Base-by-base conservation (phyloP, 2,113 vertebrate species). In the Myiagra hebetior region DNA sequence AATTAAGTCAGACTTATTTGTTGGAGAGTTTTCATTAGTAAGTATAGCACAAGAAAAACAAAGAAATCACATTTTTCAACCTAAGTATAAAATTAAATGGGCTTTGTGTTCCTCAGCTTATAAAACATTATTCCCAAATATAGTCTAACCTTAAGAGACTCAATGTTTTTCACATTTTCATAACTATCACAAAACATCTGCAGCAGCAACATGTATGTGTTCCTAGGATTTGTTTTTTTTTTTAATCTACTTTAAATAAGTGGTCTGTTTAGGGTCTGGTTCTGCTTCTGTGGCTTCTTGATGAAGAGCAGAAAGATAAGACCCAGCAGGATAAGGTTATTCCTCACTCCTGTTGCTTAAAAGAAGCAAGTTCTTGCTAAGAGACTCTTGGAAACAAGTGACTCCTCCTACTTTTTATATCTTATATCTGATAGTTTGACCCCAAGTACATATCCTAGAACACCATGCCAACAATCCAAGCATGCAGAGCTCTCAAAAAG, bases 321-420 rank as follows among this genome's bases (percentile, higher is more conserved):
- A 73, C 7, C 6, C 31, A 60, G 22, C 5, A 72, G 0, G 1
- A 33, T 14, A 42, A 62, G 75, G 4, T 41, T 52, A 41, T 59
- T 91, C 11, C 26, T 57, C 3, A 33, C 53, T 83, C 69, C 26
- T 91, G 4, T 52, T 79, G 23, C 33, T 65, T 52, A 26, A 85
- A 68, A 35, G 18, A 47, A 95, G 11, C 4, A 47, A 67, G 16
- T n/a, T 15, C 15, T 87, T 85, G 18, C 18, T 24, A 33, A 47
- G 14, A 69, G 13, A 46, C 17, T 59, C 67, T 13, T 60, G 26
- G 13, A 65, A 86, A 62, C 28, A 91, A 70, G 9, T 30, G 27
- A 74, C 5, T 41, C 14, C 35, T 85, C 27, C 60, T 75, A 19
- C 7, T 79, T 85, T 47, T 70, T 56, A 12, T 9, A 13, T 9